Percentiles rank a stretch among this genome's conserved stretches.
Conservation (phyloP, 2,113 vertebrate species). For the Montifringilla adamsi region DNA sequence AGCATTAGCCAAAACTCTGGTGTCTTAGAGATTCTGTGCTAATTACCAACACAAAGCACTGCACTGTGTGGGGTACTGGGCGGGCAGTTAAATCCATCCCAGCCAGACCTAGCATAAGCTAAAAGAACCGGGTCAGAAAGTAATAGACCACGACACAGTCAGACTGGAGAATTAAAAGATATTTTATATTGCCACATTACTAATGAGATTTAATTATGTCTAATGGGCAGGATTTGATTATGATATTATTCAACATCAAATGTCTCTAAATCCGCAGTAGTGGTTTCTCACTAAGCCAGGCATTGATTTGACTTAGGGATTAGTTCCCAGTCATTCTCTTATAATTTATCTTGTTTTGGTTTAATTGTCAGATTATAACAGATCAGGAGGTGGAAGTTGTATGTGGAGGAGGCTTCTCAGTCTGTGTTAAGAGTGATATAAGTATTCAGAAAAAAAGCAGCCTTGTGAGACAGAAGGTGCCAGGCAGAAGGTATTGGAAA, state of each 20-base stretch:
- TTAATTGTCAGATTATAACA: neutral
- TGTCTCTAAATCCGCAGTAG: neutral
- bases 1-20: neutral
- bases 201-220: neutral
- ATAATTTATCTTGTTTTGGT: neutral
- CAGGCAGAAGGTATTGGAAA: neutral
- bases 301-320: neutral
- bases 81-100: neutral
- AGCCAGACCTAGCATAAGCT: neutral
- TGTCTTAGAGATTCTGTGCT: neutral
- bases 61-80: neutral
- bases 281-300: neutral
- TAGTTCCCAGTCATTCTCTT: neutral
- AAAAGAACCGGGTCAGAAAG: neutral
- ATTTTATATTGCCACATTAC: neutral
- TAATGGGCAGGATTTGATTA: neutral
- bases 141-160: neutral
- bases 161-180: neutral
- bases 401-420: neutral
- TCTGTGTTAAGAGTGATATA: neutral
- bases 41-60: neutral
- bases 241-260: neutral
- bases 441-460: neutral
- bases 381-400: neutral
- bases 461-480: neutral